Conservation (phyloP, 2,113 vertebrate species). For the Argyrosomus japonicus region DNA sequence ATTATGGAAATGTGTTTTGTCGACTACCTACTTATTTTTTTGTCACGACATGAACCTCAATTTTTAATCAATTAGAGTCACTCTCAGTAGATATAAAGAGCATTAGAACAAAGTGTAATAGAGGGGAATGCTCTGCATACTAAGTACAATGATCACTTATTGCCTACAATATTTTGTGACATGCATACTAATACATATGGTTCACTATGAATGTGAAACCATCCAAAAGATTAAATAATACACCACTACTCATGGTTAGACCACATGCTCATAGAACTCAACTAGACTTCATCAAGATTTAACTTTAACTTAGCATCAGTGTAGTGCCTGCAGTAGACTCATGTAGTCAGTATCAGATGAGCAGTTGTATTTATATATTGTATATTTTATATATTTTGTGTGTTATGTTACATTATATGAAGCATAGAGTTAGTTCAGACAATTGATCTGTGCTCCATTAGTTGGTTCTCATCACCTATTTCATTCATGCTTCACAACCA, state of each 20-base stretch:
- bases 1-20: slow-evolving; percentile 12
- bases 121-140: slow-evolving; percentile 13
- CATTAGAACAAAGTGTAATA: slow-evolving; percentile 33
- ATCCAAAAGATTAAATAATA: background rate
- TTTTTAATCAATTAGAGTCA: slow-evolving; percentile 25
- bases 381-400: background rate
- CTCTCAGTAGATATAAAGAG: slow-evolving; percentile 22
- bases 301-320: background rate
- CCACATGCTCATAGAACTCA: background rate
- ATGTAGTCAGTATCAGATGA: background rate
- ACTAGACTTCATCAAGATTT: background rate
- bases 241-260: background rate
- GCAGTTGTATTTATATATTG: background rate
- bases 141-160: slow-evolving; percentile 13
- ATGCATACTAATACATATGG: slow-evolving; percentile 14
- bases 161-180: slow-evolving; percentile 3
- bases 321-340: background rate
- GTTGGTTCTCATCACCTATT: background rate
- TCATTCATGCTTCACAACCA: background rate
- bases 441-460: no score
- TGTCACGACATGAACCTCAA: slow-evolving; percentile 8
- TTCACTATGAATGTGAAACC: slow-evolving; percentile 8
- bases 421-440: background rate
- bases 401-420: background rate
- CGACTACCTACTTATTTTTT: background rate